Evolutionary conservation across 2,888 invertebrate genomes (phyloP), one percentile per base, ranked within the genome.

Genomic region (Gnatocerus cornutus): DNA sequence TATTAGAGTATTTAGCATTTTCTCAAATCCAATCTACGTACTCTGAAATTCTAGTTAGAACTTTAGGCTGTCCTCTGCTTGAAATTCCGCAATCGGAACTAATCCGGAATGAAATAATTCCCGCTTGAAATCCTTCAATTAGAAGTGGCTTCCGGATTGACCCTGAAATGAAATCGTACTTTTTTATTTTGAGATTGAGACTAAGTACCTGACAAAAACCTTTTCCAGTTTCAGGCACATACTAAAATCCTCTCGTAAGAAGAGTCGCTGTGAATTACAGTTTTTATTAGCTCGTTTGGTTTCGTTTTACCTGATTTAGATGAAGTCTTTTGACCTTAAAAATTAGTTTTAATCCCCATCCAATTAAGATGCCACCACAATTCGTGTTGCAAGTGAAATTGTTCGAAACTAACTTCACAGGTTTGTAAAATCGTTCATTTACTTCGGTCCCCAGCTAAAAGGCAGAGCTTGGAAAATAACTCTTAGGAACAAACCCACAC

Each of bases 121-220:
- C 65, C 3, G 27, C 65, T 50, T 69, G 69, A 16, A 45, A 46
- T 29, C 52, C 63, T 29, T 59, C 33, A 16, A 69, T 56, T 30
- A 69, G 27, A 7, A 65, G 59, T 33, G 69, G 65, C 69, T 65
- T n/a, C 69, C 59, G 9, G 69, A 69, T 50, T 69, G 64, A 21
- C 58, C 69, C 64, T 69, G 12, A 29, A 56, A 63, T 46, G 16
- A n/a, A 5, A 10, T 39, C 7, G 13, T 14, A 48, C n/a, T 21
- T 37, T 33, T 62, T 13, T 59, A 14, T 27, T 29, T 14, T 21
- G 16, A 12, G n/a, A 37, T 21, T 12, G 12, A 29, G 3, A 9
- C 21, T 7, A 10, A n/a, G 13, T 55, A 69, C 69, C 39, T 69
- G 69, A 48, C 69, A 69, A n/a, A 64, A 69, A 0, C 69, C 69